phyloP scores from a whole-genome alignment of 2,113 vertebrate species.

The Macrotus californicus region DNA sequence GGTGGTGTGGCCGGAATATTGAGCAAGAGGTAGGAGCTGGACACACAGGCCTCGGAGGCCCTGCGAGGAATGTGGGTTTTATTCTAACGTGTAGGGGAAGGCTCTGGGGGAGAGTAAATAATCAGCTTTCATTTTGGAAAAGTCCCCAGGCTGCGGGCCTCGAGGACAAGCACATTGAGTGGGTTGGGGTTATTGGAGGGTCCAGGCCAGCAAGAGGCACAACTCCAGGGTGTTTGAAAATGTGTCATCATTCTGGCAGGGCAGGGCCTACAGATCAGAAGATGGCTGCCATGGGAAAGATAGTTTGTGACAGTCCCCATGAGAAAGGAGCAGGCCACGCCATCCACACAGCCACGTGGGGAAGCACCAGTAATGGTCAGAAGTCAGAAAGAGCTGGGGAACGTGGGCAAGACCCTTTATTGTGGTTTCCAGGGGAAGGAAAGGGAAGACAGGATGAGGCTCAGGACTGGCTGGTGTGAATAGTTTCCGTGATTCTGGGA shows the following conservation, averaged over 20 bases:
- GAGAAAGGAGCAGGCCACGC: background rate
- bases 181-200: background rate
- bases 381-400: background rate
- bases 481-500: background rate
- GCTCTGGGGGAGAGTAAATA: background rate
- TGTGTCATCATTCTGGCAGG: no score
- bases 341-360: background rate
- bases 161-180: background rate
- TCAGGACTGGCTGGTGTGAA: background rate
- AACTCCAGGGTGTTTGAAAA: background rate
- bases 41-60: background rate
- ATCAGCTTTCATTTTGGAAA: background rate
- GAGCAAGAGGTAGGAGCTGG: background rate
- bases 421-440: background rate
- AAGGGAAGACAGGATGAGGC: background rate
- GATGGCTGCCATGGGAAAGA: background rate
- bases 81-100: background rate
- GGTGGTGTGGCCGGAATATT: accelerated
- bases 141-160: background rate
- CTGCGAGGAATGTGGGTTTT: accelerated
- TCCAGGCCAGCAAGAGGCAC: background rate
- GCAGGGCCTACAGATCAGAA: background rate
- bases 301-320: background rate
- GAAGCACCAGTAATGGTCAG: background rate
- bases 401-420: accelerated